A percentile compares a stretch with the other conserved stretches of the same genome.
These are phyloP conservation scores for Anthoscopus minutus DNA, from an alignment of 2,113 vertebrate genomes.

Conservation along the genomic window DNA sequence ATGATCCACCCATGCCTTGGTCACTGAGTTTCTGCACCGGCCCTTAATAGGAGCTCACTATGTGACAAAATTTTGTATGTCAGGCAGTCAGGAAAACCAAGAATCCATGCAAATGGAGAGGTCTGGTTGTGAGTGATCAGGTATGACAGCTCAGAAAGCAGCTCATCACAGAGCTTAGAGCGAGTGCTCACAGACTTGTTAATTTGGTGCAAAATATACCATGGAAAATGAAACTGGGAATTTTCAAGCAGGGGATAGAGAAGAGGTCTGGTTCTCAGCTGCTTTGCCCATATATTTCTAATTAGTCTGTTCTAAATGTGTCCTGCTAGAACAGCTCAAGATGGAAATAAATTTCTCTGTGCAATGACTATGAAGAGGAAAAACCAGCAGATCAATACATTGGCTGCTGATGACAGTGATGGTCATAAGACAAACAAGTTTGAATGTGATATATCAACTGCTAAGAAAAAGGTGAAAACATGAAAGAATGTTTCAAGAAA, in stretches of 20 bases:
- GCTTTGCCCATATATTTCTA: neutral
- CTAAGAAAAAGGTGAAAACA: neutral
- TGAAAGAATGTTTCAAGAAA: neutral
- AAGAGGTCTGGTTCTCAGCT: neutral
- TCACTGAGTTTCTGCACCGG: neutral
- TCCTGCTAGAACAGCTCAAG: neutral
- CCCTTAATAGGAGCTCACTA: rapidly evolving
- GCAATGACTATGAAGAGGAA: neutral
- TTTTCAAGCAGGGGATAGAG: neutral
- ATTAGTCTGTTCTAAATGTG: neutral
- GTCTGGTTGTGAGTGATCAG: neutral
- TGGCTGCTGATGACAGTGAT: neutral
- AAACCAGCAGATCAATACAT: neutral
- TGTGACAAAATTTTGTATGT: neutral
- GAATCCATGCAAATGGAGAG: neutral
- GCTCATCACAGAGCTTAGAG: too few relatives aligned
- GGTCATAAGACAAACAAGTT: neutral
- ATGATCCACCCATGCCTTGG: neutral
- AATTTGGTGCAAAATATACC: neutral
- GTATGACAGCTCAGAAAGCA: neutral
- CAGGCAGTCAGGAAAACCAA: neutral
- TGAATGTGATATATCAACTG: neutral
- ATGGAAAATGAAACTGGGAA: neutral
- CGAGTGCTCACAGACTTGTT: neutral
- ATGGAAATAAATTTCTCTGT: neutral